phyloP scores from a whole-genome alignment of 2,888 invertebrate genomes.

The Ophion obscuratus region DNA sequence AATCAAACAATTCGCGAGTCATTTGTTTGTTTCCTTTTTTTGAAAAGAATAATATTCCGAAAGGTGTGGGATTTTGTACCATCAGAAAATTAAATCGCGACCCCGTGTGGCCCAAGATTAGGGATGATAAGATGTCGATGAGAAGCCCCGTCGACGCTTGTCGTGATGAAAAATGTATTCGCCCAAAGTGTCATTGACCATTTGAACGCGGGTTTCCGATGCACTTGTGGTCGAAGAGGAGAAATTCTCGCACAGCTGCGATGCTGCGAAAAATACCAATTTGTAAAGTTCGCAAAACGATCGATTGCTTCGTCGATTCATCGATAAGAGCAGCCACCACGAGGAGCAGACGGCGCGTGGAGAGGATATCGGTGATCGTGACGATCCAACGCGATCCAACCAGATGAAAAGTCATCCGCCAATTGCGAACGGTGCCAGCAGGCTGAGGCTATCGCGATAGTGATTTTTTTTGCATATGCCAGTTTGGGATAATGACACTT shows the following conservation, averaged over 20 bases:
- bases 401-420: background rate
- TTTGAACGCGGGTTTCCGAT: background rate
- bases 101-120: no score
- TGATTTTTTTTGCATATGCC: background rate
- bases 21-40: no score
- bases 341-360: slow-evolving; percentile 9
- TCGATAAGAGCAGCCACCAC: background rate
- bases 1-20: background rate
- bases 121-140: no score
- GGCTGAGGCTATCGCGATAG: background rate
- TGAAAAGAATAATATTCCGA: no score
- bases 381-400: background rate
- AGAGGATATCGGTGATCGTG: background rate
- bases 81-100: no score
- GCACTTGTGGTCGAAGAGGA: background rate
- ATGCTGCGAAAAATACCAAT: slow-evolving; percentile 34
- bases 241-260: background rate
- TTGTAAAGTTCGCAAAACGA: slow-evolving; percentile 2
- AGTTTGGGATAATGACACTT: slow-evolving; percentile 9
- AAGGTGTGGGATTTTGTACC: no score
- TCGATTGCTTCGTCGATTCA: slow-evolving; percentile 2
- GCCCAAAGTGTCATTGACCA: slow-evolving; percentile 15
- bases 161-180: background rate
- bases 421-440: background rate
- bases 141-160: no score